Conservation (phyloP, 2,888 invertebrate species). For the Anagyrus pseudococci region DNA sequence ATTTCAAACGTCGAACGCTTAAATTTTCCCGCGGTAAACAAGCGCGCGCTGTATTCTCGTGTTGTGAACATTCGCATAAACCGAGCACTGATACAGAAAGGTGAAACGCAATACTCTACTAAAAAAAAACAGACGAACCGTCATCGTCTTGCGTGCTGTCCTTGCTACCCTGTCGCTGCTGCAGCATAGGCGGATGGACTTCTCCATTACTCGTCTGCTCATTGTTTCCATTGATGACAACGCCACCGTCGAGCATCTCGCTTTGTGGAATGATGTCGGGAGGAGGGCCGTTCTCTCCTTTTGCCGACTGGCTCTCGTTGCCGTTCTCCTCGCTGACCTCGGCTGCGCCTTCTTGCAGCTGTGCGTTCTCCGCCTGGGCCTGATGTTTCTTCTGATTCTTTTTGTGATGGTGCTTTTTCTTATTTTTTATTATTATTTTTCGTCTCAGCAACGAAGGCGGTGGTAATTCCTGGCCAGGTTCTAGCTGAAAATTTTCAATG, state of each 20-base stretch:
- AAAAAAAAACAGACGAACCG: constrained; percentile 45
- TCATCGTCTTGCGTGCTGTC: constrained; percentile 73
- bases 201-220: constrained; percentile 68
- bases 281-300: constrained; percentile 56
- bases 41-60: too few species aligned
- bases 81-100: too few species aligned
- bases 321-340: constrained; percentile 62
- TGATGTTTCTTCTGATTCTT: constrained; percentile 71
- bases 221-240: constrained; percentile 40
- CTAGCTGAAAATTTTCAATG: constrained; percentile 64
- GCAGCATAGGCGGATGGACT: constrained; percentile 67
- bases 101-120: too few species aligned
- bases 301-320: constrained; percentile 48
- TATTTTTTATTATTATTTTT: constrained; percentile 97
- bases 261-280: constrained; percentile 55
- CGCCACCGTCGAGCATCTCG: constrained; percentile 49
- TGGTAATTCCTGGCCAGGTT: constrained; percentile 79
- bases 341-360: constrained; percentile 44
- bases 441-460: constrained; percentile 83
- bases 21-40: too few species aligned
- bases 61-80: too few species aligned
- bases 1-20: too few species aligned
- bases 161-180: constrained; percentile 77
- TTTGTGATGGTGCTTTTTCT: constrained; percentile 90
- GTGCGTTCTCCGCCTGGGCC: constrained; percentile 26